A percentile compares a stretch with the other conserved stretches of the same genome.
These are phyloP conservation scores for Myocastor coypus DNA, from an alignment of 2,113 vertebrate genomes.

Conservation along the genomic window DNA sequence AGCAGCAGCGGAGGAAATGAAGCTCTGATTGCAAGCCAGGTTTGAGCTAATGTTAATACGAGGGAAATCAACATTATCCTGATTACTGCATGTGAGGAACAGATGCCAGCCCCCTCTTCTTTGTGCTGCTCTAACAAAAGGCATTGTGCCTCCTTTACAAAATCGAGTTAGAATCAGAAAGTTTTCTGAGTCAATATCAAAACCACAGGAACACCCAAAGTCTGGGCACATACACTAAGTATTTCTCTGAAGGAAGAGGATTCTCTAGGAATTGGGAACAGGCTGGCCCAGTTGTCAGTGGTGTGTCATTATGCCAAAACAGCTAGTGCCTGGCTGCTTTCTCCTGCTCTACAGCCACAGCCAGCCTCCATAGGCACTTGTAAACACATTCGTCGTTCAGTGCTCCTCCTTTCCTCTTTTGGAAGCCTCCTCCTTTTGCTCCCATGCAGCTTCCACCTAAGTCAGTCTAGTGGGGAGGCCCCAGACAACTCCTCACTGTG, in stretches of 20 bases:
- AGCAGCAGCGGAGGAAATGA: conserved; percentile 46
- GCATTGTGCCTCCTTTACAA: neutral
- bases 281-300: neutral
- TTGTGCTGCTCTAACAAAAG: conserved; percentile 2
- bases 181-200: neutral
- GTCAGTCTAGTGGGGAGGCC: neutral
- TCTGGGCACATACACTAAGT: neutral
- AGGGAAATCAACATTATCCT: conserved; percentile 37
- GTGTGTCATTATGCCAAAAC: neutral
- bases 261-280: conserved; percentile 25
- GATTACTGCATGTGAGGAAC: conserved; percentile 54
- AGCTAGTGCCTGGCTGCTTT: neutral
- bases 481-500: neutral
- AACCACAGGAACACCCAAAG: neutral
- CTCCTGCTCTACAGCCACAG: fast-evolving
- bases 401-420: neutral
- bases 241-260: neutral
- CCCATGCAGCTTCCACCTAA: neutral
- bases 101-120: conserved; percentile 33
- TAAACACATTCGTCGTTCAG: neutral
- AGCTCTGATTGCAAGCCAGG: conserved; percentile 44
- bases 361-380: neutral
- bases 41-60: neutral
- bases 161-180: neutral
- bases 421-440: neutral